These are phyloP conservation scores for Pogonophryne albipinna DNA, from an alignment of 2,797 vertebrate species.

Conservation along the genomic window DNA sequence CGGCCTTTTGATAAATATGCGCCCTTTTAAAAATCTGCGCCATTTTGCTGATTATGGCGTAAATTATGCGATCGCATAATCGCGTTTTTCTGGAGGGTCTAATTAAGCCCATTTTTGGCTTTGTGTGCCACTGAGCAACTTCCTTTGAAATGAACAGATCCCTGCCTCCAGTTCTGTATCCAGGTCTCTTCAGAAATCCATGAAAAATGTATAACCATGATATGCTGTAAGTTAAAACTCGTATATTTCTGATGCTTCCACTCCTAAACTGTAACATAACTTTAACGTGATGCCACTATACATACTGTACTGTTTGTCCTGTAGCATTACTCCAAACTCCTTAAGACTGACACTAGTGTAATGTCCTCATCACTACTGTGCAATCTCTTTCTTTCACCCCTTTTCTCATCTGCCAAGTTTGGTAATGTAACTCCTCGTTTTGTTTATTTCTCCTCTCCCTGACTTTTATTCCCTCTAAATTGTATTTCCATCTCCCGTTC, in stretches of 20 bases:
- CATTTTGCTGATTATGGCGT: too few relatives aligned
- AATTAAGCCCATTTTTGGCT: too few relatives aligned
- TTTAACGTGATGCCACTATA: neutral
- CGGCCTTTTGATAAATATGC: too few relatives aligned
- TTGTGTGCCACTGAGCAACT: too few relatives aligned
- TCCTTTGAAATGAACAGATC: too few relatives aligned
- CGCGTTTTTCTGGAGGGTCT: too few relatives aligned
- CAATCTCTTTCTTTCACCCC: neutral
- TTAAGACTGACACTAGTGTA: neutral
- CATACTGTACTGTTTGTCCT: too few relatives aligned
- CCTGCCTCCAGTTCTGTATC: too few relatives aligned
- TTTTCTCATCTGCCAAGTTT: conserved; percentile 32
- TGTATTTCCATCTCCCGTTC: conserved; percentile 42
- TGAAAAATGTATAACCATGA: neutral
- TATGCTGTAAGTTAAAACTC: neutral
- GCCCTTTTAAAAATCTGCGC: too few relatives aligned
- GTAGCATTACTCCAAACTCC: neutral
- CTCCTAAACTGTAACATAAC: neutral
- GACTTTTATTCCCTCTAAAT: conserved; percentile 46
- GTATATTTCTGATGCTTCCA: neutral
- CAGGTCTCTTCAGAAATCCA: too few relatives aligned
- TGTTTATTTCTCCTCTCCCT: conserved; percentile 51
- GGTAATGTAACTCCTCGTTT: conserved; percentile 41
- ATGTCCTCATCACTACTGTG: conserved; percentile 1
- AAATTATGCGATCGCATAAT: too few relatives aligned